These are phyloP conservation scores for Yponomeuta sedellus DNA, from an alignment of 2,888 invertebrate genomes.

Conservation along the genomic window DNA sequence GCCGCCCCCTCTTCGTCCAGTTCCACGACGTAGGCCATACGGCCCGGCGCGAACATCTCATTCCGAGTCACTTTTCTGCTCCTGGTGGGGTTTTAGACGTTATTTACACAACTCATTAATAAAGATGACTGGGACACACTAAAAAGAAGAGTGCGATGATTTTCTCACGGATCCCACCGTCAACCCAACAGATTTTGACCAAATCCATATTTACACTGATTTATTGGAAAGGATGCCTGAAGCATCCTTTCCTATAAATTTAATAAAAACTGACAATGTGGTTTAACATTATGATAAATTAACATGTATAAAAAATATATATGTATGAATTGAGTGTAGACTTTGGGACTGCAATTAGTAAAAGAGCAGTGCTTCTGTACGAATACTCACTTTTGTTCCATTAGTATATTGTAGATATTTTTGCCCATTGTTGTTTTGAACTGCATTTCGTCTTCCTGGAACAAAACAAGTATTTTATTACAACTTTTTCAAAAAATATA, in stretches of 20 bases:
- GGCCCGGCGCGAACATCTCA: constrained; percentile 94
- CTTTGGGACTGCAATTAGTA: too few relatives aligned
- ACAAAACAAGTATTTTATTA: constrained; percentile 13
- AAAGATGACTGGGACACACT: too few relatives aligned
- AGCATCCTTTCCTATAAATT: too few relatives aligned
- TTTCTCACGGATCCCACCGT: too few relatives aligned
- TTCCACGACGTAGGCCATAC: constrained; percentile 99
- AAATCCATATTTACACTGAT: too few relatives aligned
- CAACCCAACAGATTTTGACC: too few relatives aligned
- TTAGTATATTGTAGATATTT: constrained; percentile 82
- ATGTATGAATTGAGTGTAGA: too few relatives aligned
- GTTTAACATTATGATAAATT: too few relatives aligned
- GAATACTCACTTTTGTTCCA: constrained; percentile 64
- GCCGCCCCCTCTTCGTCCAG: constrained; percentile 85
- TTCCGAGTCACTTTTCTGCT: constrained; percentile 86
- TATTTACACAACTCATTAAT: too few relatives aligned
- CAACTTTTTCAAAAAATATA: neutral
- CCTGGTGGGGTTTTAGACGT: constrained; percentile 45
- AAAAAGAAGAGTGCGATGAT: too few relatives aligned
- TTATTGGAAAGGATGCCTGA: too few relatives aligned
- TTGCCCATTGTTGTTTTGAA: constrained; percentile 89
- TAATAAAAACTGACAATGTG: neutral
- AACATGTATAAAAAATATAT: neutral
- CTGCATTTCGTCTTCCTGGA: constrained; percentile 83
- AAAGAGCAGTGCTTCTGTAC: neutral